A percentile compares a stretch with the other conserved stretches of the same genome.
phyloP scores from a whole-genome alignment of 2,113 vertebrate species.

The Rhea americana region DNA sequence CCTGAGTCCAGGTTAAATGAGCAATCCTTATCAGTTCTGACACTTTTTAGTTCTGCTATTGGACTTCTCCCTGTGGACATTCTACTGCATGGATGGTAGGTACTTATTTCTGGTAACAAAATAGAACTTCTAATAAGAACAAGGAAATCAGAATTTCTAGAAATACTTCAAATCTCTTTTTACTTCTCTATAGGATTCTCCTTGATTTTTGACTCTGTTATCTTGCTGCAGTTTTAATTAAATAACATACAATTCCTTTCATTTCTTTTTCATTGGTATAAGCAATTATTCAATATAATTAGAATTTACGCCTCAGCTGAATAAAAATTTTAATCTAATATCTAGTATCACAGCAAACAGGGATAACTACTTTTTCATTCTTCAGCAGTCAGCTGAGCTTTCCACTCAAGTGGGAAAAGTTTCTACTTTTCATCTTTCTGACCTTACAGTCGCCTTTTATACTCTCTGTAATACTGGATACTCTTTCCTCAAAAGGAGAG shows the following conservation, averaged over 20 bases:
- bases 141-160: neutral
- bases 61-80: neutral
- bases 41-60: neutral
- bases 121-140: neutral
- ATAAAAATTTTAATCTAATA: neutral
- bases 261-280: neutral
- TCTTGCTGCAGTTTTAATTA: neutral
- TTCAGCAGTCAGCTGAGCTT: neutral
- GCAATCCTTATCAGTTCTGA: neutral
- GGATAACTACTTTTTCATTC: neutral
- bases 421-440: neutral
- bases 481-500: neutral
- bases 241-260: neutral
- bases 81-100: neutral
- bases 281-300: neutral
- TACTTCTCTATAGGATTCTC: neutral
- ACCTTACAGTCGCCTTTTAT: neutral
- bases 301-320: slow-evolving; percentile 27
- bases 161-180: neutral
- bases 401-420: neutral
- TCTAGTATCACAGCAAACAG: neutral
- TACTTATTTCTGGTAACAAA: slow-evolving; percentile 5
- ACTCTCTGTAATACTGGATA: neutral
- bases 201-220: neutral
- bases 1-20: neutral